Evolutionary conservation across 1,140 invertebrate genomes (phyloP), one percentile per base, ranked within the genome.

Genomic region (Achroia grisella): DNA sequence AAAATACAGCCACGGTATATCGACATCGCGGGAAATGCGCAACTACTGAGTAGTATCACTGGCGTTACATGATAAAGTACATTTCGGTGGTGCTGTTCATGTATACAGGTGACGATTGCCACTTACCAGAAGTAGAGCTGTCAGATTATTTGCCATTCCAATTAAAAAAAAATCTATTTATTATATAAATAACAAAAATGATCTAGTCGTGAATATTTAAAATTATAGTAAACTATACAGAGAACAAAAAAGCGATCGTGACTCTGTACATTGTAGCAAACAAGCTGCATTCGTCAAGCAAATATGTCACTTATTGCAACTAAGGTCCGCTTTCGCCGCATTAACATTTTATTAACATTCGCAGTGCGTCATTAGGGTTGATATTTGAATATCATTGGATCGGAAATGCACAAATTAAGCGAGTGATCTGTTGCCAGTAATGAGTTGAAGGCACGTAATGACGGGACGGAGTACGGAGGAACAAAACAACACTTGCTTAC

Each of bases 321-420:
- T 41, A 50, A 51, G 50, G 53, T 46, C 70, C 72, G 71, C 75
- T 78, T 73, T 71, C 74, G 69, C 65, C 48, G 58, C 71, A 84
- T 84, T 84, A 81, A 80, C 77, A 84, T 84, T 84, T 80, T 84
- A 84, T 84, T 84, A 84, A 77, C 80, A 84, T 84, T 84, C 79
- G 65, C 70, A 68, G 57, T 63, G 63, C 71, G 65, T 80, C 78
- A 84, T 84, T 84, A 84, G 70, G 62, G 80, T 72, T 73, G 65
- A 72, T 68, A 84, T 84, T 84, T 84, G 78, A 84, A 84, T 84
- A 84, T 84, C 78, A 67, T 65, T 62, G 57, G 71, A 79, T 81
- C 78, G 76, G 77, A 84, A 84, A 84, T 84, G 80, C 77, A 80
- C 75, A 79, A 84, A 81, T 84, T 84, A 84, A 84, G 74, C 72